A percentile compares a stretch with the other conserved stretches of the same genome.
phyloP scores from a whole-genome alignment of 1,140 invertebrate genomes.

The Brachionus rotundiformis region DNA sequence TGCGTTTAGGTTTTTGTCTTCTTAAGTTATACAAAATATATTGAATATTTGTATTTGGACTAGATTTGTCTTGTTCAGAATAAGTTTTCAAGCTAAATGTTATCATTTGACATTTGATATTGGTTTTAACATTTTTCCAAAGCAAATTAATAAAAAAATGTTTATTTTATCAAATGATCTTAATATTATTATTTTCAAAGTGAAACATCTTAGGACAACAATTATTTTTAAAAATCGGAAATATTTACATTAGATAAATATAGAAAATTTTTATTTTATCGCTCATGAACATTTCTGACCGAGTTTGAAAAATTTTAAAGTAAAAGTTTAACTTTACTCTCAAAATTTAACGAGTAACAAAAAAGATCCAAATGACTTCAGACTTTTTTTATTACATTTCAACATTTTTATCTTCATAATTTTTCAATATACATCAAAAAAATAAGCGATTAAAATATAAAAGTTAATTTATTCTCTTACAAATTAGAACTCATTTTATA shows the following conservation, averaged over 20 bases:
- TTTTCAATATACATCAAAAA: not conserved
- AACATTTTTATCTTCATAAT: constrained; percentile 21
- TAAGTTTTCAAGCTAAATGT: not conserved
- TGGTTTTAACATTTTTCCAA: not conserved
- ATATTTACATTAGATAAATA: too few species aligned
- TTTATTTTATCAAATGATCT: not conserved
- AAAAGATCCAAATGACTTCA: not conserved
- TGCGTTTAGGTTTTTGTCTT: too few species aligned
- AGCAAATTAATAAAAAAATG: not conserved
- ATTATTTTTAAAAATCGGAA: not conserved
- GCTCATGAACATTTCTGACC: too few species aligned
- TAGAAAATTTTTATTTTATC: too few species aligned
- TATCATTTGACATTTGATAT: not conserved
- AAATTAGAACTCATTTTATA: not conserved
- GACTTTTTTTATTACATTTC: not conserved
- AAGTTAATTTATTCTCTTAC: constrained; percentile 17
- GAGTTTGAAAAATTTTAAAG: too few species aligned
- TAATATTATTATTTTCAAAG: not conserved
- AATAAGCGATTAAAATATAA: not conserved
- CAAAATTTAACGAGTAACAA: not conserved
- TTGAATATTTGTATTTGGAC: too few species aligned
- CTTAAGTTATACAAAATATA: too few species aligned
- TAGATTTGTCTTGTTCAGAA: too few species aligned
- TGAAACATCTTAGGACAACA: not conserved
- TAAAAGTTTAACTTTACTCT: not conserved